A percentile compares a stretch with the other conserved stretches of the same genome.
phyloP scores from a whole-genome alignment of 2,113 vertebrate species.

The Sorex fumeus region DNA sequence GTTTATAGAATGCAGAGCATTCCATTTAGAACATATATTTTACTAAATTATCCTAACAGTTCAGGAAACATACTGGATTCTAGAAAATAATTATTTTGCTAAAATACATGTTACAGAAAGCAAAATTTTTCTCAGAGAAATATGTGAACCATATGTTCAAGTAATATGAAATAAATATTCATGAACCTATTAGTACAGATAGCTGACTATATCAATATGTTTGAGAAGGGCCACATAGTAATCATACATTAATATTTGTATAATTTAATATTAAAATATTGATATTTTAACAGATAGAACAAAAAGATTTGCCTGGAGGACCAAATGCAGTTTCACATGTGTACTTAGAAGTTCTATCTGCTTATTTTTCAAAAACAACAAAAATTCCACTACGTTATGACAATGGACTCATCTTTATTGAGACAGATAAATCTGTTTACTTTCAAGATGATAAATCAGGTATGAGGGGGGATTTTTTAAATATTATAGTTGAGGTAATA shows the following conservation, averaged over 20 bases:
- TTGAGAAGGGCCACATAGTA: background rate
- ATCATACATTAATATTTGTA: too few species aligned
- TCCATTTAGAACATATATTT: constrained; percentile 46
- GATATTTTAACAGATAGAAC: constrained; percentile 86
- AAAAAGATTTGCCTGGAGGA: constrained; percentile 83
- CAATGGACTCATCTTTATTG: constrained; percentile 90
- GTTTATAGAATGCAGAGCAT: constrained; percentile 5
- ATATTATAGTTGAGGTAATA: too few species aligned
- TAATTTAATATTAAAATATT: too few species aligned
- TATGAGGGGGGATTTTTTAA: too few species aligned
- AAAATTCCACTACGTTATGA: too few species aligned
- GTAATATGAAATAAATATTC: background rate
- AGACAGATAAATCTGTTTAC: constrained; percentile 94
- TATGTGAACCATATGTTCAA: background rate
- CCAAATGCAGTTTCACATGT: constrained; percentile 81
- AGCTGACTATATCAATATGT: background rate
- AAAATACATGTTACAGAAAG: background rate
- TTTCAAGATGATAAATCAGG: too few species aligned
- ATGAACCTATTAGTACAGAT: background rate
- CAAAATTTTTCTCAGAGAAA: constrained; percentile 6
- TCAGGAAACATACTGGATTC: background rate
- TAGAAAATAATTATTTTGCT: background rate
- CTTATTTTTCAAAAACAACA: constrained; percentile 85
- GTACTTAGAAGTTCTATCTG: constrained; percentile 90
- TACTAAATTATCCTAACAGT: background rate